phyloP scores from a whole-genome alignment of 1,140 invertebrate species.

The Hydropsyche tenuis region DNA sequence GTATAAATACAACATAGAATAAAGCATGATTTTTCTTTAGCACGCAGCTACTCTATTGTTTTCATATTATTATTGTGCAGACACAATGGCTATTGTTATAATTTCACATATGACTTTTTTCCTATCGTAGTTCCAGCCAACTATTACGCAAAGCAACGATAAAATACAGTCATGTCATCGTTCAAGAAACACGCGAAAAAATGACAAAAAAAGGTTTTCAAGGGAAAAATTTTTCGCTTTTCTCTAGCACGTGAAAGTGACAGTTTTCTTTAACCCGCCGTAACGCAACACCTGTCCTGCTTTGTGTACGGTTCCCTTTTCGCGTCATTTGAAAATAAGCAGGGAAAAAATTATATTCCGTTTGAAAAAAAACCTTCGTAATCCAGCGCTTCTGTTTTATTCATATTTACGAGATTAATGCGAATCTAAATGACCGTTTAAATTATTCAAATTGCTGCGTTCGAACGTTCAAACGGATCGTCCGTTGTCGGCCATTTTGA shows the following conservation, averaged over 20 bases:
- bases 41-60: neutral
- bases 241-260: neutral
- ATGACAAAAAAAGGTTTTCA: neutral
- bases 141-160: too few species aligned
- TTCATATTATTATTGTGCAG: neutral
- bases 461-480: neutral
- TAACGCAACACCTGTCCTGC: neutral
- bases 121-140: neutral
- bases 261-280: neutral
- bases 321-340: too few species aligned
- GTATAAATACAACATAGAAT: neutral
- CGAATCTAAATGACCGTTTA: neutral
- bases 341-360: too few species aligned
- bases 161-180: neutral
- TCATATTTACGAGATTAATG: slow-evolving; percentile 18
- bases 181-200: neutral
- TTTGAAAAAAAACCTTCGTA: neutral
- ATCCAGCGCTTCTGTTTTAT: slow-evolving; percentile 1
- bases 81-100: slow-evolving; percentile 3
- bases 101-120: neutral
- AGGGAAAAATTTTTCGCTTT: neutral
- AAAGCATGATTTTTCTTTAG: slow-evolving; percentile 3
- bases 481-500: neutral
- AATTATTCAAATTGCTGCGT: neutral
- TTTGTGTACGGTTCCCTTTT: too few species aligned